Evolutionary conservation across 30 jellyfish, hydroid and myxozoan species (phyloP).

Genomic region (Aurelia aurita): DNA sequence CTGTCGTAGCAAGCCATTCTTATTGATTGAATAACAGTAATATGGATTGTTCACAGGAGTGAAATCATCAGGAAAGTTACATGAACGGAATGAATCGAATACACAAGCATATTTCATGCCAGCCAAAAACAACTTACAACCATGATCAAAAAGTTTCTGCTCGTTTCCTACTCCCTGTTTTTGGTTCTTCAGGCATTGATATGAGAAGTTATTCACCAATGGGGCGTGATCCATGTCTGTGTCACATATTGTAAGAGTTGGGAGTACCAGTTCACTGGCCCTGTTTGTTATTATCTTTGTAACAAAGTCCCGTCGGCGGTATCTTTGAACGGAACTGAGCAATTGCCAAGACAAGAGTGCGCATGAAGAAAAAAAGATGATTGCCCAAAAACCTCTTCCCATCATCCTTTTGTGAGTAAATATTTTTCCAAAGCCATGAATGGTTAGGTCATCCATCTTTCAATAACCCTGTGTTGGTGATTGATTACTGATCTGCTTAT

Average conservation of each 20-base stretch:
- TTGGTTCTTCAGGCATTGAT: too few species aligned
- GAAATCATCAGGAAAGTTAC: constrained; percentile 15
- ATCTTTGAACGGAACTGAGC: neutral
- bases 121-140: constrained; percentile 27
- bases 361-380: neutral
- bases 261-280: neutral
- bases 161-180: neutral
- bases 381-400: neutral
- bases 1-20: constrained; percentile 9
- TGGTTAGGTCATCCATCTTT: constrained; percentile 15
- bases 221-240: neutral
- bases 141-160: neutral
- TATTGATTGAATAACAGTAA: constrained; percentile 15
- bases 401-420: neutral
- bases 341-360: neutral
- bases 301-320: neutral
- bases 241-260: constrained; percentile 36
- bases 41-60: neutral
- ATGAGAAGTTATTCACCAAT: too few species aligned
- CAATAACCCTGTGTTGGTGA: too few species aligned
- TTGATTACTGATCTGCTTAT: too few species aligned
- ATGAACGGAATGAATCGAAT: neutral
- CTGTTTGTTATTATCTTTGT: neutral
- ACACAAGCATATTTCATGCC: neutral
- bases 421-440: constrained; percentile 30